phyloP scores from a whole-genome alignment of 2,888 invertebrate species.

The Leptinotarsa haldemani region DNA sequence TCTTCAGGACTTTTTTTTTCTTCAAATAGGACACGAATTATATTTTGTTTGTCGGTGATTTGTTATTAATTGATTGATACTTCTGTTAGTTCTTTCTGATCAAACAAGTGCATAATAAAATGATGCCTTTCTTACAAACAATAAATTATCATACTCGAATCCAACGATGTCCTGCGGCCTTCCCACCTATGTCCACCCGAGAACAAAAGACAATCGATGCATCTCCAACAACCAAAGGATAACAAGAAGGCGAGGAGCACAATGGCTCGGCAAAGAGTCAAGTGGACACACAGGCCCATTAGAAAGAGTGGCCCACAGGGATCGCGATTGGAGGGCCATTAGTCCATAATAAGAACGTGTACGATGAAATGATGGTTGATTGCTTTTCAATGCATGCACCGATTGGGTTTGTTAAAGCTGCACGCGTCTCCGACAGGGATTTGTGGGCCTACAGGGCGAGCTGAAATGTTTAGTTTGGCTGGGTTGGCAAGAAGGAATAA shows the following conservation, averaged over 20 bases:
- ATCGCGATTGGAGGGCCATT: slow-evolving; percentile 41
- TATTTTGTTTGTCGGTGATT: no score
- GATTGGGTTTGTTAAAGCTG: slow-evolving; percentile 33
- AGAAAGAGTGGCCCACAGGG: slow-evolving; percentile 35
- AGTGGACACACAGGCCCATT: slow-evolving; percentile 28
- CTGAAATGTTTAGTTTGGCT: neutral
- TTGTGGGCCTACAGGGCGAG: slow-evolving; percentile 15
- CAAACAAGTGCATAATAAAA: no score
- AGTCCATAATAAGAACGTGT: slow-evolving; percentile 28
- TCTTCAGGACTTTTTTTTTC: no score
- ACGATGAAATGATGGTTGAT: slow-evolving; percentile 36
- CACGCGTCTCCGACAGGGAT: slow-evolving; percentile 25
- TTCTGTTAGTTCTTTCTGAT: no score
- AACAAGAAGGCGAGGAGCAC: slow-evolving; percentile 21
- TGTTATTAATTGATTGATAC: no score
- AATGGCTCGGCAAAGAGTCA: slow-evolving; percentile 22
- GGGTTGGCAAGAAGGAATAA: neutral
- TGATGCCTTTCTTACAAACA: no score
- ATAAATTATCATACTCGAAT: neutral
- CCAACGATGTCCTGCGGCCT: neutral
- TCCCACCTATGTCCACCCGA: neutral
- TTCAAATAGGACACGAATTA: no score
- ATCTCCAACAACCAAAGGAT: slow-evolving; percentile 22
- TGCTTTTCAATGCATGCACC: slow-evolving; percentile 35
- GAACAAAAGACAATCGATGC: slow-evolving; percentile 17